A percentile compares a stretch with the other conserved stretches of the same genome.
These are phyloP conservation scores for Hypanus sabinus DNA, from an alignment of 2,113 vertebrate genomes.

Conservation along the genomic window DNA sequence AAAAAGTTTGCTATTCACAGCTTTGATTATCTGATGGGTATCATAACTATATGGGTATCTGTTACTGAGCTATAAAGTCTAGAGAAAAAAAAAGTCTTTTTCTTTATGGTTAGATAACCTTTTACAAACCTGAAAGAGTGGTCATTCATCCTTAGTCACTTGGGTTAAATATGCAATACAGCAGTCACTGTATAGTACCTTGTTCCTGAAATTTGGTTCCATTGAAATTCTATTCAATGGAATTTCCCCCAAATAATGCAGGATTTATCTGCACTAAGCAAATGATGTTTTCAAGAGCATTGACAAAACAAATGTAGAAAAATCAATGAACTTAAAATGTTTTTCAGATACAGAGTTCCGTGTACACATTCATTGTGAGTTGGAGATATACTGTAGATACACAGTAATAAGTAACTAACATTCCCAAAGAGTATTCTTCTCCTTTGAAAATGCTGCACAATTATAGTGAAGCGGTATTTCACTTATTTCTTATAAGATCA, in stretches of 20 bases:
- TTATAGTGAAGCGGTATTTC: slow-evolving; percentile 23
- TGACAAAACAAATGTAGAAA: slow-evolving; percentile 20
- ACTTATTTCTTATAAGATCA: neutral
- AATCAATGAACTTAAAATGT: neutral
- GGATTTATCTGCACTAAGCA: slow-evolving; percentile 5
- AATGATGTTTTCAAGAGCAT: neutral
- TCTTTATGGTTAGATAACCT: neutral
- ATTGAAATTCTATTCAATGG: too few species aligned
- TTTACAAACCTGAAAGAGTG: neutral
- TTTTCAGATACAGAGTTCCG: neutral
- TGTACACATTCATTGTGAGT: slow-evolving; percentile 14
- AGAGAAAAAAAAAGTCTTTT: neutral
- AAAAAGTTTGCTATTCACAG: neutral
- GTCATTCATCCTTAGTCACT: neutral
- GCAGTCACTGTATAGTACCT: too few species aligned
- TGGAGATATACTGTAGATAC: too few species aligned
- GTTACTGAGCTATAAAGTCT: neutral
- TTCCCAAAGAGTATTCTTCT: neutral
- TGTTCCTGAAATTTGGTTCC: too few species aligned
- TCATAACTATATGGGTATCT: neutral
- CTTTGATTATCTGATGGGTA: neutral
- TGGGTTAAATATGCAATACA: too few species aligned
- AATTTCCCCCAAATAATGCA: neutral
- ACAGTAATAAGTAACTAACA: slow-evolving; percentile 24
- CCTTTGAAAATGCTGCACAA: slow-evolving; percentile 6